Evolutionary conservation across 2,888 invertebrate species (phyloP).

Genomic region (Brenthis ino): DNA sequence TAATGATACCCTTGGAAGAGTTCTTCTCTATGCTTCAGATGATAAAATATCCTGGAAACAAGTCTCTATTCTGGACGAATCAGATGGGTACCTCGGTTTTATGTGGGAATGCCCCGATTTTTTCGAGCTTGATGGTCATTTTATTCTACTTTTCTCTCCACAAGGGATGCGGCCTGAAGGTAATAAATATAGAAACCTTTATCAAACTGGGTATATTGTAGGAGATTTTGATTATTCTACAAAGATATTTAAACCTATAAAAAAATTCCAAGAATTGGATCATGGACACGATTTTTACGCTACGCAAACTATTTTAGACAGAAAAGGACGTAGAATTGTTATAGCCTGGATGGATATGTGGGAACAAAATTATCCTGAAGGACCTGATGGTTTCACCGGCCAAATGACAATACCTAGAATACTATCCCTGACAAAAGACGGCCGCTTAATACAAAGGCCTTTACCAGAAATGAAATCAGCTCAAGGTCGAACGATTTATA

Average conservation of each 20-base stretch:
- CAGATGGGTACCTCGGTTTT: conserved; percentile 62
- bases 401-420: conserved; percentile 64
- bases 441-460: conserved; percentile 57
- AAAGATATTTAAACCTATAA: conserved; percentile 50
- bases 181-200: conserved; percentile 62
- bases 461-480: conserved; percentile 47
- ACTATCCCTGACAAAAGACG: conserved; percentile 51
- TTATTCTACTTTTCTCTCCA: conserved; percentile 69
- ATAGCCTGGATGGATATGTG: conserved; percentile 76
- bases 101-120: conserved; percentile 82
- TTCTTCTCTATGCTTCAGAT: conserved; percentile 60
- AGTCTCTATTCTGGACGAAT: conserved; percentile 54
- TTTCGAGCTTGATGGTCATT: conserved; percentile 62
- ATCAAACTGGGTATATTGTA: conserved; percentile 71
- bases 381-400: conserved; percentile 64
- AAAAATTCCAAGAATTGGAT: conserved; percentile 62
- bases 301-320: conserved; percentile 62
- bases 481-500: conserved; percentile 44
- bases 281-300: conserved; percentile 74
- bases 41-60: conserved; percentile 61
- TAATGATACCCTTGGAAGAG: conserved; percentile 54
- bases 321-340: conserved; percentile 53
- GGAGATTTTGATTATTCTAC: conserved; percentile 65
- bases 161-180: conserved; percentile 65
- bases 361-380: conserved; percentile 66